Percentiles rank a stretch among this genome's conserved stretches.
Conservation (phyloP, 2,888 invertebrate genomes). For the Stenolophus ochropezus region DNA sequence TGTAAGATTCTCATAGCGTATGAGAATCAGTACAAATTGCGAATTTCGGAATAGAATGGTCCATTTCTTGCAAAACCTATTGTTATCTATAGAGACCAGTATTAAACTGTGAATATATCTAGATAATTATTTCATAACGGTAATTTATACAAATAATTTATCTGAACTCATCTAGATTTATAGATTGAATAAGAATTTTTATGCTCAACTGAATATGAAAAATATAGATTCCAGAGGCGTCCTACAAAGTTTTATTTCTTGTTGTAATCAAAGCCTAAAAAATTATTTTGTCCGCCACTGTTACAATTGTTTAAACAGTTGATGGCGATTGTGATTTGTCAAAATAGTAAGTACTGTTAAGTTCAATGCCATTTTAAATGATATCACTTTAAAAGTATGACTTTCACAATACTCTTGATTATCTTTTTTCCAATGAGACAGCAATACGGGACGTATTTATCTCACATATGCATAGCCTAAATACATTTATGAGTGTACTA, state of each 20-base stretch:
- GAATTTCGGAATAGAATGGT: conserved; percentile 4
- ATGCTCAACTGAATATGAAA: not conserved
- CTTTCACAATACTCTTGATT: conserved; percentile 26
- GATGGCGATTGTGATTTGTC: conserved; percentile 1
- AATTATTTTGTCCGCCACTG: too few species aligned
- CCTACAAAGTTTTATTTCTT: too few species aligned
- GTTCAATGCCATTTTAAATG: conserved; percentile 35
- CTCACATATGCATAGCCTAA: not conserved
- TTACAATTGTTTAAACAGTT: not conserved
- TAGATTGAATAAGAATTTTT: conserved; percentile 6
- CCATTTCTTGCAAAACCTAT: not conserved
- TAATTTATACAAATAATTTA: conserved; percentile 10
- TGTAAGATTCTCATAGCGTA: not conserved
- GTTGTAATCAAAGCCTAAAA: too few species aligned
- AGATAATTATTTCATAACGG: conserved; percentile 4
- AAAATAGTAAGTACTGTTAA: conserved; percentile 21
- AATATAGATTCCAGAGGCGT: not conserved
- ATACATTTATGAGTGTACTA: not conserved
- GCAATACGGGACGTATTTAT: not conserved
- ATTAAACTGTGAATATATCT: conserved; percentile 5
- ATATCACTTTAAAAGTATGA: conserved; percentile 38
- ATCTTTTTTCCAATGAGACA: conserved; percentile 10
- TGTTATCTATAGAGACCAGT: not conserved
- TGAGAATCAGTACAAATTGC: not conserved
- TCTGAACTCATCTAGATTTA: not conserved